A percentile compares a stretch with the other conserved stretches of the same genome.
phyloP scores from a whole-genome alignment of 2,113 vertebrate genomes.

The Hypocryptadius cinnamomeus region DNA sequence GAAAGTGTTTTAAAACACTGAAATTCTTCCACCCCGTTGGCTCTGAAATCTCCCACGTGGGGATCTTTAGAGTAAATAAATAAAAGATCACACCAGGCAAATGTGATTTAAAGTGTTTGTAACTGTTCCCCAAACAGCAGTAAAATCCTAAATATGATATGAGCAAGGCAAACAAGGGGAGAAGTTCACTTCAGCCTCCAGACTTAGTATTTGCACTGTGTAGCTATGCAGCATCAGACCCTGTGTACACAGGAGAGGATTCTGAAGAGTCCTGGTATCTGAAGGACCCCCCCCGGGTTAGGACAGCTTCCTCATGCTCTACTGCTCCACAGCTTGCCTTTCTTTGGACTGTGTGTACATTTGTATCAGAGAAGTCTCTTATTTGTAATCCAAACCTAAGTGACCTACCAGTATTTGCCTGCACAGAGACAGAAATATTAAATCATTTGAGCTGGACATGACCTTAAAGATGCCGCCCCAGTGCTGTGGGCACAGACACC shows the following conservation, averaged over 20 bases:
- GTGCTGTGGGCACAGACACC: too few relatives aligned
- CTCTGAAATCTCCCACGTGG: background rate
- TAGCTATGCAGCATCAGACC: background rate
- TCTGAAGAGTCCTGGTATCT: rapidly evolving
- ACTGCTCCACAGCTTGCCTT: background rate
- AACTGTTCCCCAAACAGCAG: background rate
- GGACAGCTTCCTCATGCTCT: background rate
- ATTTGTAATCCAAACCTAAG: background rate
- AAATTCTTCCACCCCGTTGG: background rate
- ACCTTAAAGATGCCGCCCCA: background rate
- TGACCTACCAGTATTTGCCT: background rate
- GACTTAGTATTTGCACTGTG: rapidly evolving
- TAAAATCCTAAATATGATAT: constrained; percentile 33
- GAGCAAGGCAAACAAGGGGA: background rate
- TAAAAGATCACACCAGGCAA: constrained; percentile 24
- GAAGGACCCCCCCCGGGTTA: rapidly evolving
- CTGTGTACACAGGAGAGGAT: background rate
- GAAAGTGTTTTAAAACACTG: background rate
- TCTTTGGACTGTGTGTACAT: rapidly evolving
- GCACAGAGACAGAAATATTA: background rate
- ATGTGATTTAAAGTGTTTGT: constrained; percentile 32
- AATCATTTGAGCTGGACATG: background rate
- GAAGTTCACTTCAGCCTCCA: background rate
- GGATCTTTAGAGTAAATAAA: constrained; percentile 34
- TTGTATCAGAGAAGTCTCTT: background rate